Conservation (phyloP, 1,140 invertebrate genomes). For the Leptopilina clavipes region DNA sequence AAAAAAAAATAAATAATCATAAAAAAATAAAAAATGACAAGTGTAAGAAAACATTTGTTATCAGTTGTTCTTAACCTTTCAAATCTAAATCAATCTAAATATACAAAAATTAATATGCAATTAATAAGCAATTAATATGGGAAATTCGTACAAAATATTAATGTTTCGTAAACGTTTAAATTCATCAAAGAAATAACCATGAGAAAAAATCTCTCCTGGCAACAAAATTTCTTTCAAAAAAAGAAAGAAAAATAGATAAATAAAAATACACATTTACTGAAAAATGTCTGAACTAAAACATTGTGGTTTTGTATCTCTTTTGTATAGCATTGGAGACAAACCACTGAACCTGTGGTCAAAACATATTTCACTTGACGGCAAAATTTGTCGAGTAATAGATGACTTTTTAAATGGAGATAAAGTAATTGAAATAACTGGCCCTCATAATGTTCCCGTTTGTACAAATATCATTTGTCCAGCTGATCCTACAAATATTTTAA, state of each 20-base stretch:
- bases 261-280: neutral
- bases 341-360: conserved; percentile 56
- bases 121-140: too few relatives aligned
- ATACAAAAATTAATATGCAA: neutral
- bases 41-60: too few relatives aligned
- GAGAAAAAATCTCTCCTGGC: neutral
- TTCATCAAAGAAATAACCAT: neutral
- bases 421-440: conserved; percentile 55
- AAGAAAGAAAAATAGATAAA: neutral
- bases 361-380: conserved; percentile 50
- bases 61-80: neutral
- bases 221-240: neutral
- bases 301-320: conserved; percentile 49
- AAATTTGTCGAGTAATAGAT: conserved; percentile 50
- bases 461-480: conserved; percentile 53
- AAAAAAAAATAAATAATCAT: neutral
- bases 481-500: conserved; percentile 41
- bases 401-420: conserved; percentile 48
- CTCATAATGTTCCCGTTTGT: conserved; percentile 40
- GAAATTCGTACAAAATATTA: too few relatives aligned
- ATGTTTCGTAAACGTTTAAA: neutral
- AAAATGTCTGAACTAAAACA: conserved; percentile 32
- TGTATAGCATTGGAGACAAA: conserved; percentile 53
- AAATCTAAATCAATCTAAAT: neutral
- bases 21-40: too few relatives aligned